phyloP scores from a whole-genome alignment of 2,113 vertebrate species.

The Motacilla tschutschensis region DNA sequence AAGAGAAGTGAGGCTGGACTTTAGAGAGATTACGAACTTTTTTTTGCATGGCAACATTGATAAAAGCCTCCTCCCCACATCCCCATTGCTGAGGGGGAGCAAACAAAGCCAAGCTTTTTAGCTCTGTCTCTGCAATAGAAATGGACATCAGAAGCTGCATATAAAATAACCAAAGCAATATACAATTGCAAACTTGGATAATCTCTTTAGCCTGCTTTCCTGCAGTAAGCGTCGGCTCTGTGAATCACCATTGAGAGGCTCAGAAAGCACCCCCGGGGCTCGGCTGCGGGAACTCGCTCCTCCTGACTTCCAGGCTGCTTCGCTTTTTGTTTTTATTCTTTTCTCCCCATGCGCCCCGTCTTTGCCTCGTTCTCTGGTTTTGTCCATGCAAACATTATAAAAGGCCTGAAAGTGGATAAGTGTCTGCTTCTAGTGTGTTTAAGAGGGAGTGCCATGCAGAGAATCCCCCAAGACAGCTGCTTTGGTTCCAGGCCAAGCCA shows the following conservation, averaged over 20 bases:
- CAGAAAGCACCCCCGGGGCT: constrained; percentile 59
- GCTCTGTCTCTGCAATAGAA: constrained; percentile 44
- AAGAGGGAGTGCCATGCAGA: constrained; percentile 59
- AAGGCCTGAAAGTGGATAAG: constrained; percentile 63
- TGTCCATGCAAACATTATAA: constrained; percentile 57
- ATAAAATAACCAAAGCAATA: constrained; percentile 54
- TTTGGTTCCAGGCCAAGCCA: constrained; percentile 63
- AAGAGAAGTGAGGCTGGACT: neutral
- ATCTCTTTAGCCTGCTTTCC: constrained; percentile 63
- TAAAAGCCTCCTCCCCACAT: neutral
- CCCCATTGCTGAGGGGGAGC: neutral
- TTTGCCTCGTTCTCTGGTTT: constrained; percentile 51
- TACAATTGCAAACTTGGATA: constrained; percentile 59
- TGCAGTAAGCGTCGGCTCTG: neutral
- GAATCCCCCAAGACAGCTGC: constrained; percentile 65
- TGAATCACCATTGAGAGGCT: constrained; percentile 46
- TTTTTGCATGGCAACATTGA: neutral
- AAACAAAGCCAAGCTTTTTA: constrained; percentile 50
- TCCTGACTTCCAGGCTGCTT: constrained; percentile 53
- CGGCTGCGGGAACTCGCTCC: constrained; percentile 35
- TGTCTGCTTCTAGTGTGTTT: constrained; percentile 57
- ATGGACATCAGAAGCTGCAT: constrained; percentile 55
- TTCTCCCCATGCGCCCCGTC: constrained; percentile 32
- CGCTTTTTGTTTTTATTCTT: constrained; percentile 44
- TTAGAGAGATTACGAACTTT: neutral